Evolutionary conservation across 2,888 invertebrate species (phyloP).

Genomic region (Iphiclides podalirius): DNA sequence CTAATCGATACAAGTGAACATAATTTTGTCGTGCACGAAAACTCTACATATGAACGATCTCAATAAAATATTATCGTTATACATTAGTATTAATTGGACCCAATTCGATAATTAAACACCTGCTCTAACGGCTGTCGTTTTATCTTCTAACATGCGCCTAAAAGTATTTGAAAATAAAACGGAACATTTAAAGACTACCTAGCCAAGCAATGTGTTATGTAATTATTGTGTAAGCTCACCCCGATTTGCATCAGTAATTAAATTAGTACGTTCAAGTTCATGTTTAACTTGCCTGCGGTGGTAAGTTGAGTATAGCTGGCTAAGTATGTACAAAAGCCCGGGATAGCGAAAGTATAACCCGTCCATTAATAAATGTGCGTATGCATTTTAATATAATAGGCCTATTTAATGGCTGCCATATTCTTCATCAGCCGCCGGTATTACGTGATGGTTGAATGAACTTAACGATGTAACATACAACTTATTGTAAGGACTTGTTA

Average conservation of each 20-base stretch:
- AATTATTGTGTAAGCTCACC: conserved; percentile 12
- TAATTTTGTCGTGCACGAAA: neutral
- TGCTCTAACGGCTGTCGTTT: conserved; percentile 12
- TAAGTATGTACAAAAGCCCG: too few species aligned
- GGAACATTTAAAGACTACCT: conserved; percentile 5
- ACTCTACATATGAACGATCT: too few species aligned
- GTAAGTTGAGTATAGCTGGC: too few species aligned
- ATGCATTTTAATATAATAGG: too few species aligned
- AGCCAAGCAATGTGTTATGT: conserved; percentile 4
- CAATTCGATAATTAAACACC: conserved; percentile 18
- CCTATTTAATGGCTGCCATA: too few species aligned
- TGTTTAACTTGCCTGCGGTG: too few species aligned
- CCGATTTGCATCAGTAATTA: conserved; percentile 8
- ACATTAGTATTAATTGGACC: conserved; percentile 21
- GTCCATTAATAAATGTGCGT: too few species aligned
- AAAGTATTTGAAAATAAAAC: conserved; percentile 9
- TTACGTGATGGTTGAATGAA: too few species aligned
- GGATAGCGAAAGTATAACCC: too few species aligned
- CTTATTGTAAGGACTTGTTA: too few species aligned
- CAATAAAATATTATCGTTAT: conserved; percentile 15
- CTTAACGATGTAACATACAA: too few species aligned
- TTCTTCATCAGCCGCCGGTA: too few species aligned
- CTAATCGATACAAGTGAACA: neutral
- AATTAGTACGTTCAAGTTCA: neutral
- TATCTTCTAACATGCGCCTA: conserved; percentile 16